Base-by-base conservation (phyloP, 2,113 vertebrate species). In the Toxotes jaculatrix region DNA sequence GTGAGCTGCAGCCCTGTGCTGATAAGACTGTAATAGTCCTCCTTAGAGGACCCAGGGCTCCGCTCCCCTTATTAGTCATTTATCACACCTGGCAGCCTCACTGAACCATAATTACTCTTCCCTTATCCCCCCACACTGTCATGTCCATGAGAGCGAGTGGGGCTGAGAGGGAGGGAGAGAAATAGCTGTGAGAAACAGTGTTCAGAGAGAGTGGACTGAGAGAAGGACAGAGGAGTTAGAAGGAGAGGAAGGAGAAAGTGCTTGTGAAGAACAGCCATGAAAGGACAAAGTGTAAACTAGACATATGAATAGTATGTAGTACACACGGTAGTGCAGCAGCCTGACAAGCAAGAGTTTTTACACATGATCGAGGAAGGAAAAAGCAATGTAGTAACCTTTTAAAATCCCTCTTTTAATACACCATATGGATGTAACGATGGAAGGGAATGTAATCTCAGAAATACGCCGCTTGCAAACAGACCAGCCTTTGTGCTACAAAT, bases 51-150 rank as follows among this genome's bases (percentile, higher is more conserved):
- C 93, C 95, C 83, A 90, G 94, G 96, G 96, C 97, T 98, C 96
- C 95, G 90, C 95, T 92, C 95, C 93, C 96, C 97, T 99, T 98
- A 99, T 99, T 98, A 98, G 97, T 97, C 97, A 99, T 99, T 99
- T 99, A 99, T 99, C 97, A 99, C 97, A 98, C 97, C 97, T 99
- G 97, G 97, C 98, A 99, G 97, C 96, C 96, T 95, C 95, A 96
- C 97, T 96, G 96, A 97, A 97, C 97, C 96, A 97, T 99, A 99
- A 99, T 99, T 99, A 99, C 97, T 98, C 97, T 98, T 97, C 97
- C 96, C 97, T 98, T 98, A 98, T 98, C 97, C 97, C 91, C 93
- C 95, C 65, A 89, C 93, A 96, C 97, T 98, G 98, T 98, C 98
- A 98, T 98, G 97, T 99, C 97, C 96, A 61, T 84, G 90, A 91